A percentile compares a stretch with the other conserved stretches of the same genome.
These are phyloP conservation scores for Rana temporaria DNA, from an alignment of 2,113 vertebrate genomes.

Conservation along the genomic window DNA sequence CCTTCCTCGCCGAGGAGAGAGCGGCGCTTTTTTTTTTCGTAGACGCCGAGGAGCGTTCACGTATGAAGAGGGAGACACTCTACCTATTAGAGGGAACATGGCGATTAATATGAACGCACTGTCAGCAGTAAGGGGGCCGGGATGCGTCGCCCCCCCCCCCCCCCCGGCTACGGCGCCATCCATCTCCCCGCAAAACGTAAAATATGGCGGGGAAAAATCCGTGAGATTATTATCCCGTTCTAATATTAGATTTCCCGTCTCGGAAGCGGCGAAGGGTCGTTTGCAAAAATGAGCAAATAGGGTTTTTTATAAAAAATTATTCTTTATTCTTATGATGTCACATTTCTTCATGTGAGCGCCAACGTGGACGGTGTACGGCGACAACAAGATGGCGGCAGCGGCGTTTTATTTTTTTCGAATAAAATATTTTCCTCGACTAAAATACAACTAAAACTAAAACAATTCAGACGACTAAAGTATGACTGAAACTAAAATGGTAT, in stretches of 20 bases:
- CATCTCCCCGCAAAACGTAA: not conserved
- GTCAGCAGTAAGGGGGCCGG: not conserved
- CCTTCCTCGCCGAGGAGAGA: not conserved
- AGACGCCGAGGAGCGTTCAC: not conserved
- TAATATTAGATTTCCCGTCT: too few relatives aligned
- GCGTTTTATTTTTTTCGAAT: too few relatives aligned
- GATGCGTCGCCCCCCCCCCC: too few relatives aligned
- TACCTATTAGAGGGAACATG: not conserved
- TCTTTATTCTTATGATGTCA: not conserved
- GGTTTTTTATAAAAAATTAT: not conserved
- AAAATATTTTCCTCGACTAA: too few relatives aligned
- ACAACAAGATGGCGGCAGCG: too few relatives aligned
- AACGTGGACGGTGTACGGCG: too few relatives aligned
- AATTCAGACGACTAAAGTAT: too few relatives aligned
- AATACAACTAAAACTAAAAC: too few relatives aligned
- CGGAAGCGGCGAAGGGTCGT: too few relatives aligned
- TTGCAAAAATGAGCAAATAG: not conserved
- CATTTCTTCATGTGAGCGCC: not conserved
- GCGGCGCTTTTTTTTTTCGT: not conserved
- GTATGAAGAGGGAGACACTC: constrained; percentile 2
- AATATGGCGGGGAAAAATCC: too few relatives aligned
- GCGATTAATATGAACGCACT: constrained; percentile 22
- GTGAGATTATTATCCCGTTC: too few relatives aligned
- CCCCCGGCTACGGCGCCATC: not conserved
- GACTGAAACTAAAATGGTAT: too few relatives aligned